Evolutionary conservation across 2,888 invertebrate species (phyloP), one percentile per base, ranked within the genome.

Genomic region (Euplexia lucipara): DNA sequence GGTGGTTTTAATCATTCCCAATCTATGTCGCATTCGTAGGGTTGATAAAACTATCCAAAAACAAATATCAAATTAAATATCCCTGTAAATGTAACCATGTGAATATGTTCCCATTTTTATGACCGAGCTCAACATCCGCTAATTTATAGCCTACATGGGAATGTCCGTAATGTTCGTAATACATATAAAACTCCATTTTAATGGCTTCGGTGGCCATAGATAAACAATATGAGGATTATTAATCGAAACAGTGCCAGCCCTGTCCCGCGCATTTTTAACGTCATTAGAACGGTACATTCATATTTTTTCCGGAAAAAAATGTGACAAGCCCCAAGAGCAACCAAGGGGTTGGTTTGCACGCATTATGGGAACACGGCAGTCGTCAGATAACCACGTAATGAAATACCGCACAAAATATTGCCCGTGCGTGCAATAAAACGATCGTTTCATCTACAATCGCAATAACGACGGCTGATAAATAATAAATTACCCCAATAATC

Each of bases 171-270:
- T 54, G 67, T 69, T 65, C 65, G 70, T 74, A 65, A 80, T 71
- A 75, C 68, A 83, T 80, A 85, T 83, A 86, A 80, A 85, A 83
- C 77, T 66, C 60, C 66, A 61, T 75, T 78, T 84, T 83, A 83
- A 82, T 79, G 77, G 79, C 62, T 68, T 56, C 74, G 41, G 54
- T 67, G 58, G 58, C 71, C 77, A 78, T 79, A 82, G 78, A 79
- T 84, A 84, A 85, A 80, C 51, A 70, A 82, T 80, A 76, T 75
- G 72, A 62, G 64, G 75, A 75, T 86, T 86, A 89, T 88, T 88
- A 88, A 88, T 89, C 78, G 79, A 74, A 82, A 85, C 76, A 79
- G 76, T 66, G 45, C 66, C 64, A 65, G 52, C 62, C 67, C 65
- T 54, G 63, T 66, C 45, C 58, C 44, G 41, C 52, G 47, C 41